Base-by-base conservation (phyloP, 2,113 vertebrate genomes). In the Rhagologus leucostigma region DNA sequence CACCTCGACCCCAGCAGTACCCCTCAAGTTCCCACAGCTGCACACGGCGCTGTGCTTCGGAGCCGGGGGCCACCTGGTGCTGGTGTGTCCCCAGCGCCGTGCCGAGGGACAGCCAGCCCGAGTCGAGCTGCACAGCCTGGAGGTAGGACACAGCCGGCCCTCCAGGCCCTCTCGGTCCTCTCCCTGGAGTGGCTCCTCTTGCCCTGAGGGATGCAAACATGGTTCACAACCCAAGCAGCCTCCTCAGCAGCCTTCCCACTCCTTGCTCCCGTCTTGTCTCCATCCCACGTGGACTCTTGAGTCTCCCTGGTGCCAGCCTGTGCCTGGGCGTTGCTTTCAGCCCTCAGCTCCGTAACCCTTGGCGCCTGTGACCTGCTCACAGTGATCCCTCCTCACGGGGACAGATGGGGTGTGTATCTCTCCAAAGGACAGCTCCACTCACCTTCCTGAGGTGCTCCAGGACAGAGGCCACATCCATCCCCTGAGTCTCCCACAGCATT, bases 61-160 rank as follows among this genome's bases (percentile, higher is more conserved):
- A 35, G 98, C 99, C 0, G 96, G 98, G 32, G 99, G 99, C 13
- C 99, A 99, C 87, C 96, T 99, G 96, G 94, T 99, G 18, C 96
- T 98, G 67, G 98, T 95, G 78, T 94, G 88, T 71, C 98, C 98
- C 35, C 96, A 97, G 23, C 30, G 56, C 23, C 98, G 98, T 29
- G 76, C 95, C 0, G 96, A 98, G 59, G 98, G 98, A 41, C 98
- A 97, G 16, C 95, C 94, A 2, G 97, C 98, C 59, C 96, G 93
- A 2, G 96, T 99, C 4, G 97, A 99, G 88, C 91, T 99, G 50
- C 99, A 99, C 95, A 99, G 98, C 97, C 92, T 99, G 91, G 99
- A 99, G 98, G 99, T 99, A 97, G 59, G 62, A 12, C 57, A 67
- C 56, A 75, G n/a, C 53, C 14, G 1, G 10, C 55, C 23, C 21